Evolutionary conservation across 64 coral and sea anemone genomes (phyloP).

Genomic region (Acropora yongei): DNA sequence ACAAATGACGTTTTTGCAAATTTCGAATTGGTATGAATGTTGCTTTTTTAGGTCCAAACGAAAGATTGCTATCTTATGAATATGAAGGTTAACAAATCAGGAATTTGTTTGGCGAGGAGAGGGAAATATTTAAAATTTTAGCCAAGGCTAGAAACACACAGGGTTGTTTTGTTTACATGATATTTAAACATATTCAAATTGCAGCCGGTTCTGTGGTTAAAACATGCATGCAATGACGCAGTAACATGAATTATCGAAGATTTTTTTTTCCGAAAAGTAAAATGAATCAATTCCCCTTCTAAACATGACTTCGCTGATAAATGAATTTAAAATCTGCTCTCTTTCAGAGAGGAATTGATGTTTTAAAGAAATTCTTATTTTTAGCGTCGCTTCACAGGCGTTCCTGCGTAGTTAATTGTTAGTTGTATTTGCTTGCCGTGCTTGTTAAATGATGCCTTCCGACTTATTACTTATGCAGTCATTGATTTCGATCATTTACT

Average conservation of each 20-base stretch:
- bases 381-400: too few relatives aligned
- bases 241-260: background rate
- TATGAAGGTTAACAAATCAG: background rate
- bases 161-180: background rate
- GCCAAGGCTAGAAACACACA: conserved; percentile 77
- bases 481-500: too few relatives aligned
- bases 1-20: background rate
- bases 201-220: background rate
- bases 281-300: too few relatives aligned
- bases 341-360: too few relatives aligned
- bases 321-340: too few relatives aligned
- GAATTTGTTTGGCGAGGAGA: background rate
- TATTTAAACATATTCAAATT: conserved; percentile 48
- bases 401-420: too few relatives aligned
- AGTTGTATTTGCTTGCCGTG: too few relatives aligned
- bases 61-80: conserved; percentile 52
- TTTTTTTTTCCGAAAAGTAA: background rate
- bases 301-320: too few relatives aligned
- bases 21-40: background rate
- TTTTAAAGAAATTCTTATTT: too few relatives aligned
- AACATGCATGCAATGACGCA: background rate
- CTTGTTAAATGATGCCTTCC: too few relatives aligned
- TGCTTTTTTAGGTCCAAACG: background rate
- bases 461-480: too few relatives aligned
- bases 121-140: conserved; percentile 36